Base-by-base conservation (phyloP, 1,140 invertebrate species). In the Phthorimaea operculella region DNA sequence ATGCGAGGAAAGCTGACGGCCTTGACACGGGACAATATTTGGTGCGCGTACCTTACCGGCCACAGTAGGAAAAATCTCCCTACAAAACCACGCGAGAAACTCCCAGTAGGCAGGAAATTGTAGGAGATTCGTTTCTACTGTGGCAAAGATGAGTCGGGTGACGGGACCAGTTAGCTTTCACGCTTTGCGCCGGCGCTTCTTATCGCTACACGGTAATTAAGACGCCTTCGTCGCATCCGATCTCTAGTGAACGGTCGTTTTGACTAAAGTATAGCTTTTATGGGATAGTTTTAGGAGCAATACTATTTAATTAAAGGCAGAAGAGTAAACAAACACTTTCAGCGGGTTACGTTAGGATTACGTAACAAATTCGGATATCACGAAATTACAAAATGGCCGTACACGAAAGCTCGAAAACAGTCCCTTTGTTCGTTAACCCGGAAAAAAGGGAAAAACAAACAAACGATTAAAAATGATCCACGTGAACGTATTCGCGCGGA, bases 1-100 rank as follows among this genome's bases (percentile, higher is more conserved):
- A 84, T 84, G 81, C 69, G 76, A 81, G 74, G 78, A 84, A 84
- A 84, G 81, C 76, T 62, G 78, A 55, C 71, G 81, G 73, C 81
- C 81, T 84, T 84, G 81, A 84, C 79, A 83, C 66, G 64, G 21
- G 21, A 79, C 77, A 76, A 77, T 74, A 78, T 81, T 83, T 78
- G 76, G 73, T 81, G 64, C 69, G 71, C 70, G 70, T 71, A 69
- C 64, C 76, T 74, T 67, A 77, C 72, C 66, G 63, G 63, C 66
- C 71, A 66, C 68, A 70, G 66, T 62, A 58, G 47, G 59, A 59
- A 14, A n/a, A 9, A 50, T 10, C 10, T 39, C 5, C 11, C 15
- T 34, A 42, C 36, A 16, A 52, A 10, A 11, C 17, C 15, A n/a
- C 50, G 58, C 50, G 58, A 28, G 54, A 47, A 68, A 70, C 15